Evolutionary conservation across 2,888 invertebrate species (phyloP).

Genomic region (Acronicta psi): DNA sequence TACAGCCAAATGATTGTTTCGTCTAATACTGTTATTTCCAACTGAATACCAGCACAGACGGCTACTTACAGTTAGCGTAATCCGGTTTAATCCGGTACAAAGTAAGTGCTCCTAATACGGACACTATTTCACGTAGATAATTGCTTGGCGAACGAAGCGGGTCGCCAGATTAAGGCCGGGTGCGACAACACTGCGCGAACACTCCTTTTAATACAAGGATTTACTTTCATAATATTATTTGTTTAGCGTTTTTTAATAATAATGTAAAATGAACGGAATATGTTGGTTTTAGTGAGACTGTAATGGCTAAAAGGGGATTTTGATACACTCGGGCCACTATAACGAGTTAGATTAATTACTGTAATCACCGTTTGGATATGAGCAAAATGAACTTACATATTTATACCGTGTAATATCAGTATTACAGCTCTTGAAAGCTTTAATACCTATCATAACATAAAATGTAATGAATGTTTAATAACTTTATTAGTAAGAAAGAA

Average conservation of each 20-base stretch:
- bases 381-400: background rate
- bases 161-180: constrained; percentile 70
- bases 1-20: constrained; percentile 51
- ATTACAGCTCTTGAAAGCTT: no score
- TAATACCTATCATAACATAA: no score
- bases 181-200: constrained; percentile 65
- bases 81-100: constrained; percentile 80
- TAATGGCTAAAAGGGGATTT: constrained; percentile 19
- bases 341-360: constrained; percentile 3
- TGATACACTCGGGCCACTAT: background rate
- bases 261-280: constrained; percentile 30
- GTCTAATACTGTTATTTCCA: constrained; percentile 66
- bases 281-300: constrained; percentile 24
- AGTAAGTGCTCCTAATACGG: constrained; percentile 83
- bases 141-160: constrained; percentile 78
- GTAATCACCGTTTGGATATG: constrained; percentile 22
- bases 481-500: no score
- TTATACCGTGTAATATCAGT: no score
- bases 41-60: constrained; percentile 67
- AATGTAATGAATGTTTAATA: no score
- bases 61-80: constrained; percentile 81
- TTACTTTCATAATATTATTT: constrained; percentile 56
- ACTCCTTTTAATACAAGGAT: constrained; percentile 64
- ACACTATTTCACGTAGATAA: constrained; percentile 86
- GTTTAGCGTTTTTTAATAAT: constrained; percentile 50